Base-by-base conservation (phyloP, 2,888 invertebrate species). In the Netelia virgata region DNA sequence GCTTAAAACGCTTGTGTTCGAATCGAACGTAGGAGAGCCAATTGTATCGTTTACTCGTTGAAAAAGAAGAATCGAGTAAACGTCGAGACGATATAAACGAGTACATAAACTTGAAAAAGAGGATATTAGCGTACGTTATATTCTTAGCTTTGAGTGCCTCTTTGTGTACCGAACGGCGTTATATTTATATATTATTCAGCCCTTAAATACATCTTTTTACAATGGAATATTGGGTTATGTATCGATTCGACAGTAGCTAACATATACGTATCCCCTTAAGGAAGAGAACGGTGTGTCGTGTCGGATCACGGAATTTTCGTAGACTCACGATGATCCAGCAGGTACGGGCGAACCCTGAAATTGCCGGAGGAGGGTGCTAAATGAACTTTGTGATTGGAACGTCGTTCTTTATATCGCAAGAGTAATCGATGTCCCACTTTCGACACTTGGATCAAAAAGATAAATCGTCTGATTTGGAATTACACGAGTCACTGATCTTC, bases 241-340 rank as follows among this genome's bases (percentile, higher is more conserved):
- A 20, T 20, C 18, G 16, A 11, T 8, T 14, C 18, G 43, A 64
- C 18, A 43, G 18, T 64, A 36, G 41, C 64, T 64, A 36, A 36
- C 20, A 20, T n/a, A 59, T 16, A 55, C 47, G 14, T 47, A 14
- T 47, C 9, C n/a, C 3, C 43, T 43, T 18, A 10, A 59, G 20
- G 23, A 14, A 23, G 20, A 11, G 18, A 61, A 23, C 18, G 28
- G 11, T 14, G 41, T 20, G 41, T 47, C 47, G 59, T 23, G 20
- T 36, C 1, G 63, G 9, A 11, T 75, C 36, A 36, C 18, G n/a
- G 64, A 50, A 68, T 50, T 80, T 59, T 61, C 1, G 50, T 50
- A 80, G 59, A 10, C 73, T 64, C 69, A 79, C 47, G 43, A 18
- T 79, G 64, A 79, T 14, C 36, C 55, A 41, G 64, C 72, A 43